phyloP scores from a whole-genome alignment of 35 echinoderm and acorn worm species.

The Apostichopus parvimensis region DNA sequence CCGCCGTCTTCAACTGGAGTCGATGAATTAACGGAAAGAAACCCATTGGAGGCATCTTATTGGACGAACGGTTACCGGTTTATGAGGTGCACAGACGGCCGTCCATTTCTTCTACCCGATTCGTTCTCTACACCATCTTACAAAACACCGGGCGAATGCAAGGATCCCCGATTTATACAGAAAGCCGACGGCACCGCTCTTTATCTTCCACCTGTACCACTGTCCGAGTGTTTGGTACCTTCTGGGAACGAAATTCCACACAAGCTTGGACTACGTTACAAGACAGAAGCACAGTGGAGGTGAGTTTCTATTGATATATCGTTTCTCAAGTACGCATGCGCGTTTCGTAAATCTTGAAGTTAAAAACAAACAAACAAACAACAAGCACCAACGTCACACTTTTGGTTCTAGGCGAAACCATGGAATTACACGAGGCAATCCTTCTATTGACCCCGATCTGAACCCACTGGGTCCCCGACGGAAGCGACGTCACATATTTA shows the following conservation, averaged over 20 bases:
- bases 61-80: too few species aligned
- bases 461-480: too few species aligned
- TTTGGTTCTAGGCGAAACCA: too few species aligned
- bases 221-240: conserved; percentile 71
- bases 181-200: conserved; percentile 10
- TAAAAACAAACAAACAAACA: too few species aligned
- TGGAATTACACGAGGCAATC: too few species aligned
- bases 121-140: neutral
- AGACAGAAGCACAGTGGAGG: conserved; percentile 90
- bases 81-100: too few species aligned
- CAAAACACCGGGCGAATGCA: neutral
- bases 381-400: too few species aligned
- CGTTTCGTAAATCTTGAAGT: too few species aligned
- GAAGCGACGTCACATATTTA: too few species aligned
- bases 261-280: conserved; percentile 80
- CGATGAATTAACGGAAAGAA: neutral
- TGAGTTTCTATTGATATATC: neutral
- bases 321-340: too few species aligned
- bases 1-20: neutral
- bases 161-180: neutral
- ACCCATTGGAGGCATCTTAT: neutral
- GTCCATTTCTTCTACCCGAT: neutral
- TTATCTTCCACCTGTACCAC: conserved; percentile 72
- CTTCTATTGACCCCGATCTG: too few species aligned
- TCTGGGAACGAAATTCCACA: conserved; percentile 70